Percentiles rank a stretch among this genome's conserved stretches.
These are phyloP conservation scores for Centrocercus urophasianus DNA, from an alignment of 2,113 vertebrate genomes.

Conservation along the genomic window DNA sequence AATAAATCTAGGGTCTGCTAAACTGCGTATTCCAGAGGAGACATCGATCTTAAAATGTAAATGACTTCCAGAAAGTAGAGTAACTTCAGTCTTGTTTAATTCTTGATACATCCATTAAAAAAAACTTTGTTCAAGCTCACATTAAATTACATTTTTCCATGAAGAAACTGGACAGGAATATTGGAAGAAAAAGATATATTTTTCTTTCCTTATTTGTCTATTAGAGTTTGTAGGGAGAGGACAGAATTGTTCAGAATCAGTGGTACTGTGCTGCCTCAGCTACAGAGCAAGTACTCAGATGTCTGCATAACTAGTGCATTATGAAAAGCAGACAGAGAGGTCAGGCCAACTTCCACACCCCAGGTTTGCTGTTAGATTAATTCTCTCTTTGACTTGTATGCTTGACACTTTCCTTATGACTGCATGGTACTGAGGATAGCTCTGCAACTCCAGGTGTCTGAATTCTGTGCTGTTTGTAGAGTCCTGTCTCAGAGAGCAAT, in stretches of 20 bases:
- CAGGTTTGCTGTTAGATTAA: not conserved
- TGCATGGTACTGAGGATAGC: not conserved
- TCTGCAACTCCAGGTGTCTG: not conserved
- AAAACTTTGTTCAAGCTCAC: not conserved
- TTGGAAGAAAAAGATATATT: rapidly evolving
- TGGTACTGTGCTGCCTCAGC: not conserved
- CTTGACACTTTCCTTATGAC: rapidly evolving
- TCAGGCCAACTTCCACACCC: not conserved
- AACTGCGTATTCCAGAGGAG: not conserved
- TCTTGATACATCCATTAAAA: not conserved
- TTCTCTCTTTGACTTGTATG: not conserved
- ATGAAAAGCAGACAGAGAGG: not conserved
- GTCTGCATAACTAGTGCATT: not conserved
- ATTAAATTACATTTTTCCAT: not conserved
- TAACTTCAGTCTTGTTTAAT: not conserved
- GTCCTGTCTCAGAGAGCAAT: not conserved
- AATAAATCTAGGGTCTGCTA: not conserved
- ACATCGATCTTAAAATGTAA: not conserved
- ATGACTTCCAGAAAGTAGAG: not conserved
- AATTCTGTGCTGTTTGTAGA: not conserved
- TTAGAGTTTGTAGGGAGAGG: not conserved
- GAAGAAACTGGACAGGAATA: not conserved
- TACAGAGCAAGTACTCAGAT: not conserved
- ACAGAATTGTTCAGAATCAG: not conserved
- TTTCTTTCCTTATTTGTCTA: not conserved